phyloP scores from a whole-genome alignment of 92 coral and sea anemone genomes.

The Nematostella vectensis region DNA sequence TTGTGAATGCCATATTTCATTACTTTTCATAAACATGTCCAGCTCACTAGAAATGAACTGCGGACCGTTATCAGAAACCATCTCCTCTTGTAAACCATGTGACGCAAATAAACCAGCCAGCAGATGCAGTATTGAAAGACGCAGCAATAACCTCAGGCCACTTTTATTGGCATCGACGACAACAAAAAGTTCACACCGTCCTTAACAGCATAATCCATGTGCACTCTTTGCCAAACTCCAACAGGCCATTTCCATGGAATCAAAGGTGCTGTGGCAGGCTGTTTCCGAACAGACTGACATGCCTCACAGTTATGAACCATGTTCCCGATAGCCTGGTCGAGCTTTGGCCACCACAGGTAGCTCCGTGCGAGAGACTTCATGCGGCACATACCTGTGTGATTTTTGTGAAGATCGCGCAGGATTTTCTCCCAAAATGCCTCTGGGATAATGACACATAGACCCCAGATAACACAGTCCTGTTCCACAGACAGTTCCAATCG shows the following conservation, averaged over 20 bases:
- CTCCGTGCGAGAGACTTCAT: constrained; percentile 45
- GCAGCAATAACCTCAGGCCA: constrained; percentile 43
- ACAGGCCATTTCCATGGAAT: constrained; percentile 55
- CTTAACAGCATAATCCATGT: constrained; percentile 41
- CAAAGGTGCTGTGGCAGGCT: constrained; percentile 24
- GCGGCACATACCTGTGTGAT: constrained; percentile 45
- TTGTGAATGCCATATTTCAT: constrained; percentile 22
- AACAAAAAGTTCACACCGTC: constrained; percentile 27
- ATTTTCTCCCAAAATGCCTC: constrained; percentile 20
- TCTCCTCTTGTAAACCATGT: constrained; percentile 26
- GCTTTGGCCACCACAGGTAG: constrained; percentile 40
- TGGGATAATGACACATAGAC: constrained; percentile 51
- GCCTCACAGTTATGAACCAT: constrained; percentile 27
- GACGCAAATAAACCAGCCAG: constrained; percentile 33
- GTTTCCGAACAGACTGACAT: constrained; percentile 29
- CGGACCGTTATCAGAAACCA: constrained; percentile 39
- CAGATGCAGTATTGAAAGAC: constrained; percentile 26
- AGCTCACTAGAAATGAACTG: constrained; percentile 32
- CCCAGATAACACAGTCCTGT: constrained; percentile 70
- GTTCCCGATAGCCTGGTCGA: constrained; percentile 28
- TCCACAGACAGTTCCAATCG: constrained; percentile 43
- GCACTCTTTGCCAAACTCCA: constrained; percentile 43
- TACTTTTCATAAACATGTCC: constrained; percentile 20
- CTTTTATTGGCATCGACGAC: constrained; percentile 52
- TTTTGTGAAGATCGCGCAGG: constrained; percentile 45